Conservation (phyloP, 2,113 vertebrate genomes). For the Cnemophilus loriae region DNA sequence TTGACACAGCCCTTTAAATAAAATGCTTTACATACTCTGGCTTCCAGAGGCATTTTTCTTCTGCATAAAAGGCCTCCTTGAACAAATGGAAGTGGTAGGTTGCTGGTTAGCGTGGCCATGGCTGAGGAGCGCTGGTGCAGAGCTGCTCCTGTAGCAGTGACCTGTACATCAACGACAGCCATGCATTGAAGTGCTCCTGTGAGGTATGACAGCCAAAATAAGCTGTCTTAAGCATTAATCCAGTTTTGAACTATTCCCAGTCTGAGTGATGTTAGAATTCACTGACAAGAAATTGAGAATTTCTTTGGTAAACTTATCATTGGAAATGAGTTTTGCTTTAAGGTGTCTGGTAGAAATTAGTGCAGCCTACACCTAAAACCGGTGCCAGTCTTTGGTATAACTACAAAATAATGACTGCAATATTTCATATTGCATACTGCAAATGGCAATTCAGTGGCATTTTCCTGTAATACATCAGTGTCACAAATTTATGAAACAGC, state of each 20-base stretch:
- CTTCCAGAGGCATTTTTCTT: not conserved
- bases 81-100: not conserved
- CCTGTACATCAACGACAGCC: not conserved
- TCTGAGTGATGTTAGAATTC: not conserved
- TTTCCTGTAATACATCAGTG: not conserved
- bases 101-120: rapidly evolving
- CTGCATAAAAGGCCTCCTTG: not conserved
- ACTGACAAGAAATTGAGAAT: not conserved
- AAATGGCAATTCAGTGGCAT: not conserved
- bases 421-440: not conserved
- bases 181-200: rapidly evolving
- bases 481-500: not conserved
- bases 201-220: not conserved
- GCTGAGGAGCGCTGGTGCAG: not conserved
- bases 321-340: not conserved
- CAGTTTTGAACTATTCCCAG: not conserved
- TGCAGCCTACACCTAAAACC: not conserved
- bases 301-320: not conserved
- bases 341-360: not conserved
- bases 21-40: not conserved
- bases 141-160: not conserved
- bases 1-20: not conserved
- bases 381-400: not conserved
- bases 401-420: not conserved
- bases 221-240: not conserved